Conservation (phyloP, 2,888 invertebrate species). For the Gymnosoma rotundatum region DNA sequence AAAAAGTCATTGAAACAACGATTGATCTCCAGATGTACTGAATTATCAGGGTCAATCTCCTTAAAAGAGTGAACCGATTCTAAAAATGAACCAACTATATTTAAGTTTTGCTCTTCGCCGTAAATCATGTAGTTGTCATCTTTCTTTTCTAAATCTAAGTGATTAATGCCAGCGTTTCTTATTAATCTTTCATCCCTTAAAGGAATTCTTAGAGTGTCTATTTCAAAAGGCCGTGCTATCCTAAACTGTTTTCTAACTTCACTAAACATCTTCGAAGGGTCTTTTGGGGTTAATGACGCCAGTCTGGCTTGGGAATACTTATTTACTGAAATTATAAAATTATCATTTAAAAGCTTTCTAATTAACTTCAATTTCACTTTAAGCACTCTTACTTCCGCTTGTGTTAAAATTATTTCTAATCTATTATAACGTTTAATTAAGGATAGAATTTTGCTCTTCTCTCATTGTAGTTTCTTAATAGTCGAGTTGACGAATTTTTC, state of each 20-base stretch:
- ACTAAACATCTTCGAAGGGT: too few relatives aligned
- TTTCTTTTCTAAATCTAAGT: slow-evolving; percentile 12
- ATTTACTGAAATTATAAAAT: neutral
- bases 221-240: slow-evolving; percentile 3
- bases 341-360: slow-evolving; percentile 26
- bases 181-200: neutral
- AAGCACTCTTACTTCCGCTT: too few relatives aligned
- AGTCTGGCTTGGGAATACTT: too few relatives aligned
- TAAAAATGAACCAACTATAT: slow-evolving; percentile 35
- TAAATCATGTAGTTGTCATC: slow-evolving; percentile 15
- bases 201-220: slow-evolving; percentile 32
- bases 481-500: too few relatives aligned
- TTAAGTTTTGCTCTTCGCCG: slow-evolving; percentile 23
- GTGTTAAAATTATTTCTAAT: too few relatives aligned
- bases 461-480: too few relatives aligned
- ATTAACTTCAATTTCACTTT: slow-evolving; percentile 6
- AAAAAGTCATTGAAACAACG: slow-evolving; percentile 29
- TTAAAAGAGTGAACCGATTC: slow-evolving; percentile 51
- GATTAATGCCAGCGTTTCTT: slow-evolving; percentile 6
- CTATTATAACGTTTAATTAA: too few relatives aligned
- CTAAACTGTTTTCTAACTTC: slow-evolving; percentile 35
- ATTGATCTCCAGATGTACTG: neutral
- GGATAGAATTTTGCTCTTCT: too few relatives aligned
- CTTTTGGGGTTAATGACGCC: too few relatives aligned
- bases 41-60: slow-evolving; percentile 20